Evolutionary conservation across 2,797 vertebrate species (phyloP).

Genomic region (Gallinago solitaria): DNA sequence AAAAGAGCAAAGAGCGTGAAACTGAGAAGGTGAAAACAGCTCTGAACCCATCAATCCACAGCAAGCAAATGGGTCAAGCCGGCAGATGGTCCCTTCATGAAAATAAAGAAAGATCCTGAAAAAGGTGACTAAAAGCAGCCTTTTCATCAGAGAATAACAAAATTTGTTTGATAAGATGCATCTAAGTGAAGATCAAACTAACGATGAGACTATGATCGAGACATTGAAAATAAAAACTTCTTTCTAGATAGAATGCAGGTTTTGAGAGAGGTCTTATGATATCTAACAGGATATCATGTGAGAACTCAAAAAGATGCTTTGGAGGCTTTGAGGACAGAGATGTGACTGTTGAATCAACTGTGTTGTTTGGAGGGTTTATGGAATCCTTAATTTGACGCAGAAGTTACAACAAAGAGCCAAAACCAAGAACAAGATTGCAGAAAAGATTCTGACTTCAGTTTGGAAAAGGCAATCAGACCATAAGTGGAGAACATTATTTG

Average conservation of each 20-base stretch:
- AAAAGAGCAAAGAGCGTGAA: not conserved
- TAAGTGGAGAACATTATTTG: not conserved
- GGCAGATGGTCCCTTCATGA: not conserved
- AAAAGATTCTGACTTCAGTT: not conserved
- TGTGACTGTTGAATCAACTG: not conserved
- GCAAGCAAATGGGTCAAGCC: not conserved
- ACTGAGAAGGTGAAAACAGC: not conserved
- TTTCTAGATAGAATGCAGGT: not conserved
- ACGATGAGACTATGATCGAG: not conserved
- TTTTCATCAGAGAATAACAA: not conserved
- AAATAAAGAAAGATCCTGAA: not conserved
- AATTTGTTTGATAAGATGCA: not conserved
- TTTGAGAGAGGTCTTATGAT: not conserved
- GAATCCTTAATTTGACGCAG: not conserved
- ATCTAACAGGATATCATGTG: not conserved
- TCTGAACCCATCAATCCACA: not conserved
- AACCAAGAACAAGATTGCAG: not conserved
- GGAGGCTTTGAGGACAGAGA: not conserved
- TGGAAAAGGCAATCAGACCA: not conserved
- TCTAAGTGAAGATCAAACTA: not conserved
- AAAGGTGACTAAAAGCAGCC: not conserved
- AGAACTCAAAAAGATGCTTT: not conserved
- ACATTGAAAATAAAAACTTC: not conserved
- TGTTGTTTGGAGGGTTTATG: not conserved
- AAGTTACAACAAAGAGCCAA: not conserved